Conservation (phyloP, 2,797 vertebrate genomes). For the Onychomys arenicola region DNA sequence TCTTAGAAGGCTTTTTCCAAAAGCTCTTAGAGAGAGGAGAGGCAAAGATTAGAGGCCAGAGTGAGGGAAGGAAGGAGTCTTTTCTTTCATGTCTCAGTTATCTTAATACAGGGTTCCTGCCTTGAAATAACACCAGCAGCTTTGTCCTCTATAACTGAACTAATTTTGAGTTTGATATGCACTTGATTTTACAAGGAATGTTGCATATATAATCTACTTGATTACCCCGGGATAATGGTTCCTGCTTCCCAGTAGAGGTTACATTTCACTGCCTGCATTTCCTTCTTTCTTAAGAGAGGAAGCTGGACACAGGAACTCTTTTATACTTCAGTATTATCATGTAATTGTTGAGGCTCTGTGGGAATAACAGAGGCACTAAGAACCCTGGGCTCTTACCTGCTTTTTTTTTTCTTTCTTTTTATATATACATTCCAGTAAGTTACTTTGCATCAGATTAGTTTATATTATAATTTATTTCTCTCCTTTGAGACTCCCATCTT, state of each 20-base stretch:
- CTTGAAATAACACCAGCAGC: not conserved
- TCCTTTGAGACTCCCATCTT: conserved; percentile 25
- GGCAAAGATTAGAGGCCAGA: not conserved
- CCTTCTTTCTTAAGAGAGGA: not conserved
- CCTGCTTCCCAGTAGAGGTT: conserved; percentile 2
- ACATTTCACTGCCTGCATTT: conserved; percentile 26
- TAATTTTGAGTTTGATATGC: not conserved
- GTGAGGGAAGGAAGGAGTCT: not conserved
- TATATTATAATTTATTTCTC: conserved; percentile 23
- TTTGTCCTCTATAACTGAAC: not conserved
- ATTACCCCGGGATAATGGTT: not conserved
- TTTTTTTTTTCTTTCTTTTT: not conserved
- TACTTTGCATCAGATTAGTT: conserved; percentile 47
- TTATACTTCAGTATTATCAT: not conserved
- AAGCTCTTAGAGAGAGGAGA: not conserved
- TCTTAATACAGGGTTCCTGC: not conserved
- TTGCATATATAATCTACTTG: not conserved
- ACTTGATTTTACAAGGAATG: not conserved
- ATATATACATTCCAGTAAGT: not conserved
- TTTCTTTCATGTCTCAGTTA: not conserved
- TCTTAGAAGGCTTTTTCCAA: not conserved
- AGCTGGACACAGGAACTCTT: not conserved
- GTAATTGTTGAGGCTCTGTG: not conserved
- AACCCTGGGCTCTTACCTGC: not conserved
- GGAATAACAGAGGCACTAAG: not conserved